These are phyloP conservation scores for Crypturellus undulatus DNA, from an alignment of 2,113 vertebrate genomes.

Conservation along the genomic window DNA sequence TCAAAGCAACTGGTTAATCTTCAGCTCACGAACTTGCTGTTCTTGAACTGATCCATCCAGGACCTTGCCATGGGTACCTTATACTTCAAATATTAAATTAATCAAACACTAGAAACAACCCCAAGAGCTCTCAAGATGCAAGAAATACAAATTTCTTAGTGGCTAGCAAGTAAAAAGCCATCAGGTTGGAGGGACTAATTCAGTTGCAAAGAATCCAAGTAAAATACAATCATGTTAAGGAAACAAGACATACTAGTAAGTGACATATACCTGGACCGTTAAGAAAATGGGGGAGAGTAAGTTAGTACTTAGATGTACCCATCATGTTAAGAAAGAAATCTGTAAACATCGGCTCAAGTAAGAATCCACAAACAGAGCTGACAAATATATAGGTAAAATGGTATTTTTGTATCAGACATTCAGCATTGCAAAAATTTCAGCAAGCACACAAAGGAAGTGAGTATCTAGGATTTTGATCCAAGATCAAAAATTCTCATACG, in stretches of 20 bases:
- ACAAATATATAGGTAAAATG: background rate
- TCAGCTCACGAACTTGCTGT: background rate
- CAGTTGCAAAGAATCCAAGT: background rate
- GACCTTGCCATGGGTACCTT: background rate
- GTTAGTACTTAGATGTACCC: background rate
- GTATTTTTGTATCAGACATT: background rate
- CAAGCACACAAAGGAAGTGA: background rate
- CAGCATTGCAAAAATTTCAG: background rate
- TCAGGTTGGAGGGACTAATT: background rate
- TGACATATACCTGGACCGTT: background rate
- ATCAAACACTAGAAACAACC: background rate
- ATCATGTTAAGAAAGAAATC: background rate
- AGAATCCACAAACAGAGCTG: background rate
- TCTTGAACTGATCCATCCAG: background rate
- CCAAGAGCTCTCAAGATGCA: background rate
- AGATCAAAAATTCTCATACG: background rate
- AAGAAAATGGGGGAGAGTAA: background rate
- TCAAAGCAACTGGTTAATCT: background rate
- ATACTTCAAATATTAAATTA: background rate
- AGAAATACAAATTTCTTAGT: background rate
- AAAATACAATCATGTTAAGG: background rate
- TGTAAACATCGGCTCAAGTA: background rate
- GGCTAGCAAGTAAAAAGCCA: background rate
- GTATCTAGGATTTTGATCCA: background rate
- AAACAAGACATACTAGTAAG: background rate